Evolutionary conservation across 2,113 vertebrate species (phyloP).

Genomic region (Festucalex cinctus): DNA sequence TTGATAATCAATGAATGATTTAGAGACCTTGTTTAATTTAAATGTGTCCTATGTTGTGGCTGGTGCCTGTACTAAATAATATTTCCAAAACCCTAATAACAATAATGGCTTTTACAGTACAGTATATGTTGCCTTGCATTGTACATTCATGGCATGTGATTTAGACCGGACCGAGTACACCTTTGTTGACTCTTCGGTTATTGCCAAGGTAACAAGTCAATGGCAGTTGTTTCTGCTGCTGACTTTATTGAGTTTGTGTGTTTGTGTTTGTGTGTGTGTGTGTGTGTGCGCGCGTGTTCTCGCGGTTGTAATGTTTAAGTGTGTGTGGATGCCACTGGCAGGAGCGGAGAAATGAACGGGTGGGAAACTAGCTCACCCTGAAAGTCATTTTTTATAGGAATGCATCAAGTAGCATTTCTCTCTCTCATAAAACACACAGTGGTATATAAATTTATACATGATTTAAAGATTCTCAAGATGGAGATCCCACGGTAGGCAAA

Average conservation of each 20-base stretch:
- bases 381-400: slow-evolving; percentile 1
- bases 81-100: not conserved
- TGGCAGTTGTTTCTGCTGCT: not conserved
- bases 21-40: too few relatives aligned
- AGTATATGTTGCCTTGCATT: not conserved
- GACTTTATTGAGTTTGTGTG: slow-evolving; percentile 5
- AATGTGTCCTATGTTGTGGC: not conserved
- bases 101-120: not conserved
- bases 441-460: not conserved
- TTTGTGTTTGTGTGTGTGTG: too few relatives aligned
- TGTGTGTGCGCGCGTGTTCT: too few relatives aligned
- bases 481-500: not conserved
- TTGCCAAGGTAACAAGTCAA: slow-evolving; percentile 4
- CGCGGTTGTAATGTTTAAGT: not conserved
- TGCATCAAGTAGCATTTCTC: slow-evolving; percentile 3
- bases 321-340: not conserved
- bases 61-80: not conserved
- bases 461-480: not conserved
- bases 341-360: not conserved
- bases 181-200: not conserved
- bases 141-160: not conserved
- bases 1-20: too few relatives aligned
- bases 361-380: not conserved
- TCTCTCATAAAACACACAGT: not conserved
- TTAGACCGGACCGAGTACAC: not conserved